Base-by-base conservation (phyloP, 2,888 invertebrate species). In the Caenorhabditis imperialis region DNA sequence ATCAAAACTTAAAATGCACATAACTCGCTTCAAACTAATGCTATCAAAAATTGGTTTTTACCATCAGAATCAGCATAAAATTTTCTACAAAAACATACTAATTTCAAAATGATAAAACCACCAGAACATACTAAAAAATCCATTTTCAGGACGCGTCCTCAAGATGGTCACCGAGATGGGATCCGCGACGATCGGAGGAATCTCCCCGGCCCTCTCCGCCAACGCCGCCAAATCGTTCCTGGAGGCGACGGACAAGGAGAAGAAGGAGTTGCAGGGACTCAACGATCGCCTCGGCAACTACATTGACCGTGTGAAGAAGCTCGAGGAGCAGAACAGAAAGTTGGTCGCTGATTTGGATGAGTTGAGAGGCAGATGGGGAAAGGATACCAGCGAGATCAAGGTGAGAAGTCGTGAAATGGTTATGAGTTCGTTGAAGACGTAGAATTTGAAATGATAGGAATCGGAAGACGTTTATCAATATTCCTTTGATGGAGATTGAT, bases 221-320 rank as follows among this genome's bases (percentile, higher is more conserved):
- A 86, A 83, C 63, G 88, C 88, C 38, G 87, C 88, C 71, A 84
- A 88, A 73, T 82, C 83, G 23, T 87, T 88, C 81, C 65, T 88
- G 54, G 85, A 86, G 58, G 84, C 88, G 8, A 85, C 87, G 38
- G 90, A 89, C 75, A 88, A 87, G 81, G 90, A 90, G 85, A 90
- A 90, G 89, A 89, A 89, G 81, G 90, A 90, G 77, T 88, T 90
- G 86, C 82, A 82, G 67, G 86, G 86, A 48, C 84, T 91, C 79
- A 91, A 91, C 85, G 90, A 90, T 82, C 88, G 90, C 70, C 90
- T 90, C 77, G 90, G 89, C 83, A 88, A 86, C 87, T 91, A 91
- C 87, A 90, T 91, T 77, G 90, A 91, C 84, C 89, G 88, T n/a
- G 88, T 88, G 53, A 88, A 88, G 79, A 82, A 83, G 44, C 81